Evolutionary conservation across 1,140 invertebrate genomes (phyloP), one percentile per base, ranked within the genome.

Genomic region (Papilio dardanus): DNA sequence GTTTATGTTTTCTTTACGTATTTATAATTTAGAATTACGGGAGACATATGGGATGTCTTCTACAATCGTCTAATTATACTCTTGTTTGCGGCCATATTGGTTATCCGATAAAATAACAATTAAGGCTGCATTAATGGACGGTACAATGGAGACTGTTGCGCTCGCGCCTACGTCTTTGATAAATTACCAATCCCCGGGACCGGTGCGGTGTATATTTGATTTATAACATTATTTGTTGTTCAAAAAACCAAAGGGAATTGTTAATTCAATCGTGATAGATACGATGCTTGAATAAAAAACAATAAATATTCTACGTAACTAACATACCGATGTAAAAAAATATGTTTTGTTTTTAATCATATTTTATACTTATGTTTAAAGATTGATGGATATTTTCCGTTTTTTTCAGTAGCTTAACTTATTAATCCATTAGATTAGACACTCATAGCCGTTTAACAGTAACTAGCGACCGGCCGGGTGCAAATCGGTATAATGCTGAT

Each of bases 51-150:
- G 7, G 8, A 37, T 19, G 19, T 54, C 10, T 14, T 28, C 62
- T 77, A 69, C 65, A 24, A 50, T 74, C 76, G 68, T 83, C 79
- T 87, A 88, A 91, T 89, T 87, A 89, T 84, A 81, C 84, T 78
- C 82, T 80, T 75, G 81, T 84, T 82, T 83, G n/a, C 84, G 75
- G 83, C 86, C 84, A 84, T 86, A 85, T 88, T 89, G 85, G 85
- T 83, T 79, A 87, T 85, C 81, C 84, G 90, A 90, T 90, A 91
- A 91, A 88, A 90, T 89, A 92, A 91, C 89, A 92, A 92, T 92
- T 92, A 91, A 91, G 87, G 78, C 79, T 81, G 85, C 86, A 83
- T 90, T 92, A 90, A 90, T 84, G 84, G 79, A 78, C 77, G 80
- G 76, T 83, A 90, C 88, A 88, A 89, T 88, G 83, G 76, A 40